Evolutionary conservation across 2,888 invertebrate species (phyloP).

Genomic region (Adineta ricciae): DNA sequence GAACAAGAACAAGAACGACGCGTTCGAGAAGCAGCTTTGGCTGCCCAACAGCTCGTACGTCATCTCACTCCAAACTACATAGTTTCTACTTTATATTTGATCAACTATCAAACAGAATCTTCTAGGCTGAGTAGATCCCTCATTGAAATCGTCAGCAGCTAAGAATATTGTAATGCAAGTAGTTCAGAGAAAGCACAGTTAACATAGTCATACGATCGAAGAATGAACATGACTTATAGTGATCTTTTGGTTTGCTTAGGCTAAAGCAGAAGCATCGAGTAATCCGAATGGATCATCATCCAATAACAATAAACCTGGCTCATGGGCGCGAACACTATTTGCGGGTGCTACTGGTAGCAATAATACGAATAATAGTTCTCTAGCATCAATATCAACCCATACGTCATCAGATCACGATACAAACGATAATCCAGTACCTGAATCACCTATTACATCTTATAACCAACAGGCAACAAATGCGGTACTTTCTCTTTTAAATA

Average conservation of each 20-base stretch:
- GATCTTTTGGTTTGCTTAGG: background rate
- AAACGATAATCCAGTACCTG: background rate
- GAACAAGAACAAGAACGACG: background rate
- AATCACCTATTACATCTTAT: conserved; percentile 7
- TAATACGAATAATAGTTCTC: background rate
- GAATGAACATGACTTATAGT: too few species aligned
- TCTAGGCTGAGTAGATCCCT: too few species aligned
- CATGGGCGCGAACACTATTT: conserved; percentile 8
- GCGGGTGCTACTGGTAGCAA: background rate
- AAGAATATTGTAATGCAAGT: too few species aligned
- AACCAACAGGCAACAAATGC: conserved; percentile 17
- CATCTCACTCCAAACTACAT: background rate
- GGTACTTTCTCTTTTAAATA: conserved; percentile 20
- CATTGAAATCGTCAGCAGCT: too few species aligned
- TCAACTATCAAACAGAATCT: too few species aligned
- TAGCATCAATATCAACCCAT: background rate
- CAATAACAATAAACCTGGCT: background rate
- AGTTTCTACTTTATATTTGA: too few species aligned
- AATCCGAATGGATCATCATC: background rate
- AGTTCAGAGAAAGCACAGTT: too few species aligned
- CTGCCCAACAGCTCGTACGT: background rate
- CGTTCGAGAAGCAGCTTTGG: background rate
- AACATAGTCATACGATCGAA: too few species aligned
- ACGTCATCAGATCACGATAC: background rate
- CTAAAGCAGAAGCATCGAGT: background rate